Evolutionary conservation across 2,888 invertebrate genomes (phyloP), one percentile per base, ranked within the genome.

Genomic region (Anoncus sp.): DNA sequence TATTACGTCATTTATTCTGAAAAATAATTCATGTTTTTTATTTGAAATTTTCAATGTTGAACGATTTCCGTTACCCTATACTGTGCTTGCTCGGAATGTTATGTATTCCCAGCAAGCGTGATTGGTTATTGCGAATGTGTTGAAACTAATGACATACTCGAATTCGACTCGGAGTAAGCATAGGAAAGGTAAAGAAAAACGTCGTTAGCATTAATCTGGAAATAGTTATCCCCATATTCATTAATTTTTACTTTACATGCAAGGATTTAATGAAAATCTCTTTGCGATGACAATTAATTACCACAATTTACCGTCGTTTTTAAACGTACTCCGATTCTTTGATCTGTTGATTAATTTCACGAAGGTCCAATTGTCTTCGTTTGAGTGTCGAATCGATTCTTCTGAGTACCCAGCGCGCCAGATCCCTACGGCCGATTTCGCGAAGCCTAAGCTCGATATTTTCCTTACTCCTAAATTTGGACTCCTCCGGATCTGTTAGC

Each of bases 281-380:
- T 60, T 62, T n/a, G 20, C 63, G 73, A 59, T 69, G 57, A 47
- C 66, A 63, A 59, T 62, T 10, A 57, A 63, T 43, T 55, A 57
- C 53, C 60, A 62, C 60, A 77, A 73, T 77, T 77, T 77, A 77
- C 77, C 77, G 69, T 73, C 73, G 74, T 67, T 71, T 31, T 71
- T 40, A 71, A 81, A 81, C 81, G 81, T 81, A 81, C 81, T 77
- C 76, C 81, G 70, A 55, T 79, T 77, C 67, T 75, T 75, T 75
- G 59, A 57, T 74, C 69, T 43, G 60, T 57, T 22, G 63, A 55
- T 71, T 45, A 40, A 59, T 59, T 40, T 51, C 35, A n/a, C 16
- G 12, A 20, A 24, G 53, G 12, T 69, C 49, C 35, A 78, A 6
- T 67, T 53, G 65, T 45, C 70, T 65, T 49, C 70, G 66, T 38